phyloP scores from a whole-genome alignment of 2,888 invertebrate genomes.

The Oligia latruncula region DNA sequence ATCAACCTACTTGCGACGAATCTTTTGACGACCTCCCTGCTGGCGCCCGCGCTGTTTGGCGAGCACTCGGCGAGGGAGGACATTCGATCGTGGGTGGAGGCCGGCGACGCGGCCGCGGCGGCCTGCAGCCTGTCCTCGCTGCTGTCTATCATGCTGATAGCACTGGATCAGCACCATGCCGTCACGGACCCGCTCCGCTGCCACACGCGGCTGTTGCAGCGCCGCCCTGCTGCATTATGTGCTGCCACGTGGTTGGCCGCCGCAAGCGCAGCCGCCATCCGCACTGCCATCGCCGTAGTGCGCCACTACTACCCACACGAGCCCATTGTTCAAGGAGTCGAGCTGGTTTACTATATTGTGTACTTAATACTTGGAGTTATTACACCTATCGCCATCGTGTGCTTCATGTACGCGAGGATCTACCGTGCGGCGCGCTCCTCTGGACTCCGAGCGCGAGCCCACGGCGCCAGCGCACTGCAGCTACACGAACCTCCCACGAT shows the following conservation, averaged over 20 bases:
- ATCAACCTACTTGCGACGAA: slow-evolving; percentile 90
- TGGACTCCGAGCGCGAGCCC: slow-evolving; percentile 86
- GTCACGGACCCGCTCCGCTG: slow-evolving; percentile 88
- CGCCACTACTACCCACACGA: slow-evolving; percentile 79
- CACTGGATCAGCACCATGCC: slow-evolving; percentile 90
- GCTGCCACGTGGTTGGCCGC: slow-evolving; percentile 89
- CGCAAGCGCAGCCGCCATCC: slow-evolving; percentile 80
- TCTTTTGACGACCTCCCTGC: slow-evolving; percentile 86
- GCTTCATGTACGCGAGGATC: slow-evolving; percentile 93
- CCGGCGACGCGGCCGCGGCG: slow-evolving; percentile 88
- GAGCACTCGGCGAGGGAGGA: slow-evolving; percentile 91
- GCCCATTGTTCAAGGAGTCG: slow-evolving; percentile 77
- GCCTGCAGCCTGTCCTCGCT: slow-evolving; percentile 83
- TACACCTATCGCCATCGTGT: slow-evolving; percentile 91
- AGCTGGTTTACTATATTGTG: slow-evolving; percentile 82
- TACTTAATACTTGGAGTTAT: slow-evolving; percentile 83
- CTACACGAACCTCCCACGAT: slow-evolving; percentile 85
- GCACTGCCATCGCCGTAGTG: slow-evolving; percentile 80
- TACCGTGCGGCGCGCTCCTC: slow-evolving; percentile 94
- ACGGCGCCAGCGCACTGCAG: slow-evolving; percentile 88
- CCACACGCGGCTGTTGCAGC: slow-evolving; percentile 87
- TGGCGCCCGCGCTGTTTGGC: slow-evolving; percentile 87
- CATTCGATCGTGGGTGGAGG: slow-evolving; percentile 90
- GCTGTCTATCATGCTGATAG: slow-evolving; percentile 83
- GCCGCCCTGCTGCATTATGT: slow-evolving; percentile 85